Percentiles rank a stretch among this genome's conserved stretches.
These are phyloP conservation scores for Globia sparganii DNA, from an alignment of 2,888 invertebrate genomes.

Conservation along the genomic window DNA sequence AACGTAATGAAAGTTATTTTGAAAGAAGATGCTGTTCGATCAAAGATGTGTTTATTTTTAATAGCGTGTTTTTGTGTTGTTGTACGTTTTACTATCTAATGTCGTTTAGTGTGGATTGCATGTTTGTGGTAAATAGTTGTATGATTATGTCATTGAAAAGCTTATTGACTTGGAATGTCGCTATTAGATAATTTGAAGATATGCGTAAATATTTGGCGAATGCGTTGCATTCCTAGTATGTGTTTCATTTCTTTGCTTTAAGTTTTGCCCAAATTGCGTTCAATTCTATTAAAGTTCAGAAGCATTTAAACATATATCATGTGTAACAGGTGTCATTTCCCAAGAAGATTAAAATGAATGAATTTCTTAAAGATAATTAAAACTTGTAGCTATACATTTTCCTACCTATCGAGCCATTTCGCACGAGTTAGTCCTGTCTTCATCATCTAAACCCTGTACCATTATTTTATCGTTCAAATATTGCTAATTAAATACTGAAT, in stretches of 20 bases:
- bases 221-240: background rate
- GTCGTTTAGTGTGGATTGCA: slow-evolving; percentile 1
- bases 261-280: background rate
- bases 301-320: background rate
- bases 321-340: slow-evolving; percentile 1
- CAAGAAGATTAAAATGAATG: slow-evolving; percentile 23
- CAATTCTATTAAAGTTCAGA: background rate
- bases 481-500: slow-evolving; percentile 56
- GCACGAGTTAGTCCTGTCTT: slow-evolving; percentile 1
- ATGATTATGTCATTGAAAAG: background rate
- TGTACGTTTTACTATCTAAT: background rate
- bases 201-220: background rate
- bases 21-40: slow-evolving; percentile 42
- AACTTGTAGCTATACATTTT: slow-evolving; percentile 26
- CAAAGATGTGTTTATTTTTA: slow-evolving; percentile 34
- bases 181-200: background rate
- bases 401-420: background rate
- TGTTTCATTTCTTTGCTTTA: background rate
- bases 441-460: slow-evolving; percentile 18
- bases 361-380: slow-evolving; percentile 8
- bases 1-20: slow-evolving; percentile 57
- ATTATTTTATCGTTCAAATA: slow-evolving; percentile 49
- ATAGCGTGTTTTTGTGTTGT: slow-evolving; percentile 8
- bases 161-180: background rate
- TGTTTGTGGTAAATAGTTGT: slow-evolving; percentile 4